phyloP scores from a whole-genome alignment of 2,797 vertebrate species.

The Anabas testudineus region DNA sequence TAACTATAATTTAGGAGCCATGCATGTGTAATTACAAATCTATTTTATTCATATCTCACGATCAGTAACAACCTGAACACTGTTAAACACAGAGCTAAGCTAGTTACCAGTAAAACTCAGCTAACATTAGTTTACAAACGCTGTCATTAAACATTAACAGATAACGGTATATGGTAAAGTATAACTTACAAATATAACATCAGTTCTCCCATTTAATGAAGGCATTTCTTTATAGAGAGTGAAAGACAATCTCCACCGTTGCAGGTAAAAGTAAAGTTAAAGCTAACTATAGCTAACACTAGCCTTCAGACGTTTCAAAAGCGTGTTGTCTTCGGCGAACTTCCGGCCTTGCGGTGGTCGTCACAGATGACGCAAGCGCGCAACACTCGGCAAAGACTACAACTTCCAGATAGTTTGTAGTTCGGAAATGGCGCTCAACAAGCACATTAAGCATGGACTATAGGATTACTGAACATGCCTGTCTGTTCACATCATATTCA shows the following conservation, averaged over 20 bases:
- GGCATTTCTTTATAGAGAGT: conserved; percentile 52
- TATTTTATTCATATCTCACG: background rate
- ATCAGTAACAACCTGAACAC: conserved; percentile 15
- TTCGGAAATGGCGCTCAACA: no score
- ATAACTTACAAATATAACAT: conserved; percentile 84
- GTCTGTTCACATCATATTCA: no score
- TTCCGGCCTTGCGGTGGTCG: conserved; percentile 41
- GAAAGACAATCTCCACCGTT: background rate
- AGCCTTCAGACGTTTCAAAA: conserved; percentile 2
- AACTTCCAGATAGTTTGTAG: conserved; percentile 7
- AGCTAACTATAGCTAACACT: conserved; percentile 49
- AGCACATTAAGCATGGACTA: no score
- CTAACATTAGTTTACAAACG: background rate
- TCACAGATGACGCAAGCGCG: background rate
- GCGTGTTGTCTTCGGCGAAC: conserved; percentile 22
- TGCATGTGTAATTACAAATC: background rate
- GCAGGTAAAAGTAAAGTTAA: conserved; percentile 7
- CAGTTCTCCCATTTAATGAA: conserved; percentile 67
- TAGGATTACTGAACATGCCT: no score
- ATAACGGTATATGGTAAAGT: background rate
- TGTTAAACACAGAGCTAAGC: background rate
- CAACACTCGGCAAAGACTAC: conserved; percentile 7
- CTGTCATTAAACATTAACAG: background rate
- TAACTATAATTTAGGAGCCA: background rate
- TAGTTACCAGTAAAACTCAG: conserved; percentile 15